Evolutionary conservation across 1,140 invertebrate genomes (phyloP).

Genomic region (Diploscapter pachys): DNA sequence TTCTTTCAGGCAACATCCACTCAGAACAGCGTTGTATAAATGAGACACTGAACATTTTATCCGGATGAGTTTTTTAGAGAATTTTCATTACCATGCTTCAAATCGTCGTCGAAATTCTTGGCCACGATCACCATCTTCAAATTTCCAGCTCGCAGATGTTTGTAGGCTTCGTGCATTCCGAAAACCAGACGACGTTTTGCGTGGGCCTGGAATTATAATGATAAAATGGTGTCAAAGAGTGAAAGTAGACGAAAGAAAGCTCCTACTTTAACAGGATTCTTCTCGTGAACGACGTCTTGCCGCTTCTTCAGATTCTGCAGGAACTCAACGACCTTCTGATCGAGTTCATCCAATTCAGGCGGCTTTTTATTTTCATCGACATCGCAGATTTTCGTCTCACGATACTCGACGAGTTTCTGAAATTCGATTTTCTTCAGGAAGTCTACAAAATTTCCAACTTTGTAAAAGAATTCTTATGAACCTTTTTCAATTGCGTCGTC

Average conservation of each 20-base stretch:
- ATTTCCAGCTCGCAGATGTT: slow-evolving; percentile 1
- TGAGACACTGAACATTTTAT: background rate
- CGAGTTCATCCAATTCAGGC: background rate
- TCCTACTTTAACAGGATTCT: slow-evolving; percentile 2
- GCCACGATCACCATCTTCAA: background rate
- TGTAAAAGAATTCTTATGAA: too few relatives aligned
- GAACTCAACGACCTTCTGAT: background rate
- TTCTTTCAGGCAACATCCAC: background rate
- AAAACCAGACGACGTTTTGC: slow-evolving; percentile 1
- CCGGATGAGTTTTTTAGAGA: background rate
- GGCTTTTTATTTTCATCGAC: too few relatives aligned
- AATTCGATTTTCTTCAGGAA: too few relatives aligned
- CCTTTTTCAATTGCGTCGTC: too few relatives aligned
- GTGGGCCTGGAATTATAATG: background rate
- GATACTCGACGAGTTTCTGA: too few relatives aligned
- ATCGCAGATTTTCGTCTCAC: too few relatives aligned
- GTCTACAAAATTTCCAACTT: too few relatives aligned
- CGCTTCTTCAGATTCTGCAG: background rate
- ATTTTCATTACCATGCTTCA: background rate
- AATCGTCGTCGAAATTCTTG: slow-evolving; percentile 5
- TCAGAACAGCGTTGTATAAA: background rate
- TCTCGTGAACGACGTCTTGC: background rate
- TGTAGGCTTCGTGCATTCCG: slow-evolving; percentile 7
- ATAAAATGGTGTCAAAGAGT: background rate
- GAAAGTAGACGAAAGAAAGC: background rate